Evolutionary conservation across 1,140 invertebrate species (phyloP).

Genomic region (Drosophila obscura): DNA sequence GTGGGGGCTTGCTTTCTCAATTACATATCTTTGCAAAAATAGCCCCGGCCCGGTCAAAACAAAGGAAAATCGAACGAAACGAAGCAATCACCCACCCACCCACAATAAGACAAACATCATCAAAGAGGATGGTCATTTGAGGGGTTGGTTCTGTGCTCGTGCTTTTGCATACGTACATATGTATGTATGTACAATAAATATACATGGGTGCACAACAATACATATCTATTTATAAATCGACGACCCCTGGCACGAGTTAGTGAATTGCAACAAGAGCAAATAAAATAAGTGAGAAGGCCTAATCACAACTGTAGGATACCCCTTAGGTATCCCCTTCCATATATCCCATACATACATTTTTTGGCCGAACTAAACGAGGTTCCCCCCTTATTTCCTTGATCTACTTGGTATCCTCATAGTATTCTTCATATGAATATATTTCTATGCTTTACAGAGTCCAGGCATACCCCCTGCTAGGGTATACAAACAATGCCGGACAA

Average conservation of each 20-base stretch:
- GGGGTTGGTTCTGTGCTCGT: slow-evolving; percentile 12
- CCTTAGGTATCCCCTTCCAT: too few species aligned
- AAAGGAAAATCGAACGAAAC: slow-evolving; percentile 16
- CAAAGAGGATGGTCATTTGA: slow-evolving; percentile 51
- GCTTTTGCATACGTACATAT: too few species aligned
- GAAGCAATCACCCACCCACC: neutral
- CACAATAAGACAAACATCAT: slow-evolving; percentile 21
- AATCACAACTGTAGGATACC: too few species aligned
- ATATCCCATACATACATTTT: too few species aligned
- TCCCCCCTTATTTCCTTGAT: too few species aligned
- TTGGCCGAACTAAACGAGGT: too few species aligned
- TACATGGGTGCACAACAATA: too few species aligned
- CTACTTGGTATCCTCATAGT: too few species aligned
- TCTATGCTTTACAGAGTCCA: too few species aligned
- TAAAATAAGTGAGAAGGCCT: neutral
- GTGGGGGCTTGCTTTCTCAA: slow-evolving; percentile 47
- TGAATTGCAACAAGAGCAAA: slow-evolving; percentile 54
- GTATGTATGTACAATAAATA: too few species aligned
- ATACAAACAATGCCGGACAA: slow-evolving; percentile 51
- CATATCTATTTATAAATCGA: slow-evolving; percentile 53
- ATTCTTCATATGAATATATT: neutral
- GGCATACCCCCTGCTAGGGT: too few species aligned
- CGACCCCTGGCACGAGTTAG: slow-evolving; percentile 68
- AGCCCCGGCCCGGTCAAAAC: slow-evolving; percentile 32
- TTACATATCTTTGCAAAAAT: slow-evolving; percentile 74